phyloP scores from a whole-genome alignment of 2,797 vertebrate genomes.

The Emydoidea blandingii region DNA sequence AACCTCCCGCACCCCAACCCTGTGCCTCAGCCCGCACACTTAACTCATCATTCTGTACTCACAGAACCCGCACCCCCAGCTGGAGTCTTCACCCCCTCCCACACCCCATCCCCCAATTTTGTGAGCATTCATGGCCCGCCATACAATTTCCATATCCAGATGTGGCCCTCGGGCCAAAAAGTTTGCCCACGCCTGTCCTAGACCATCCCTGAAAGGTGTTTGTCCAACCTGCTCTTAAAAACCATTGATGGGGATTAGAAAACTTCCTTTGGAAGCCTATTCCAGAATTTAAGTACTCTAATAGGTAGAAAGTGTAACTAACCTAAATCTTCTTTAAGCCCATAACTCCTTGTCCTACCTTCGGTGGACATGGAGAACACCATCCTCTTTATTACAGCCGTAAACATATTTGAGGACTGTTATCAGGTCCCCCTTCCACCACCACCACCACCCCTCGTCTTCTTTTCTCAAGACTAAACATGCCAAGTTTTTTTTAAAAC shows the following conservation, averaged over 20 bases:
- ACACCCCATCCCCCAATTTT: too few species aligned
- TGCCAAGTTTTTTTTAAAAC: not conserved
- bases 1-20: too few species aligned
- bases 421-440: not conserved
- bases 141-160: too few species aligned
- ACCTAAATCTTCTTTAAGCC: not conserved
- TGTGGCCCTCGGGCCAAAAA: too few species aligned
- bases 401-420: not conserved
- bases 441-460: too few species aligned
- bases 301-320: not conserved
- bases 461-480: not conserved
- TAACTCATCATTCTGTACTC: too few species aligned
- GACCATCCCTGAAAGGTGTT: not conserved
- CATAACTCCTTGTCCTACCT: not conserved
- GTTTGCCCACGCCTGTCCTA: too few species aligned
- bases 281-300: not conserved
- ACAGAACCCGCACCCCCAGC: too few species aligned
- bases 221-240: not conserved
- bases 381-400: not conserved
- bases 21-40: too few species aligned
- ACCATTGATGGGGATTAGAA: not conserved
- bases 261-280: not conserved
- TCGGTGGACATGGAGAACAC: not conserved
- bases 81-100: too few species aligned
- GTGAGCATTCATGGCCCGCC: too few species aligned